Evolutionary conservation across 1,140 invertebrate species (phyloP).

Genomic region (Andrena cerasifolii): DNA sequence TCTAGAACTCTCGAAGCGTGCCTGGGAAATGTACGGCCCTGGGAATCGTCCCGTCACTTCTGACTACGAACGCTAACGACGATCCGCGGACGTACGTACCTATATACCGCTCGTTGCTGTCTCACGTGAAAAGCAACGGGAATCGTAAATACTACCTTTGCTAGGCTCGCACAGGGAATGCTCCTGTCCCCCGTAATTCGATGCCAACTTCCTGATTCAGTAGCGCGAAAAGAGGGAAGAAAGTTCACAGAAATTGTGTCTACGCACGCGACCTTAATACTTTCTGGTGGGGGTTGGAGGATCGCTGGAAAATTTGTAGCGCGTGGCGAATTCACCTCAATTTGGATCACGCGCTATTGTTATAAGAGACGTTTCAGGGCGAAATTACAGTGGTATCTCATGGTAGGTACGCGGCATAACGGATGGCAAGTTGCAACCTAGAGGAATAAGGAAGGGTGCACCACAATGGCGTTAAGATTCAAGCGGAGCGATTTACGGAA

Average conservation of each 20-base stretch:
- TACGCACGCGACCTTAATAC: not conserved
- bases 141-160: constrained; percentile 13
- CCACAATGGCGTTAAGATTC: constrained; percentile 35
- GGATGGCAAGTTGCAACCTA: not conserved
- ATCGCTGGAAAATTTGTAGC: not conserved
- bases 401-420: not conserved
- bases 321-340: not conserved
- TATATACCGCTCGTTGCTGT: constrained; percentile 8
- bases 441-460: not conserved
- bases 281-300: not conserved
- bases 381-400: too few species aligned
- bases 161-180: not conserved
- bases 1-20: constrained; percentile 12
- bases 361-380: too few species aligned
- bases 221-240: not conserved
- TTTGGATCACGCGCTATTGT: too few species aligned
- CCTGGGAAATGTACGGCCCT: constrained; percentile 50
- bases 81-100: too few species aligned
- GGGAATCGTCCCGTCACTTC: constrained; percentile 43
- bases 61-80: constrained; percentile 22
- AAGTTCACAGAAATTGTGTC: not conserved
- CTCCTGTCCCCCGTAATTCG: constrained; percentile 7
- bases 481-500: constrained; percentile 41
- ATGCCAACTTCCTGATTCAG: not conserved
- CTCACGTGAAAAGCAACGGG: constrained; percentile 26